phyloP scores from a whole-genome alignment of 2,797 vertebrate genomes.

The Cryptoprocta ferox region DNA sequence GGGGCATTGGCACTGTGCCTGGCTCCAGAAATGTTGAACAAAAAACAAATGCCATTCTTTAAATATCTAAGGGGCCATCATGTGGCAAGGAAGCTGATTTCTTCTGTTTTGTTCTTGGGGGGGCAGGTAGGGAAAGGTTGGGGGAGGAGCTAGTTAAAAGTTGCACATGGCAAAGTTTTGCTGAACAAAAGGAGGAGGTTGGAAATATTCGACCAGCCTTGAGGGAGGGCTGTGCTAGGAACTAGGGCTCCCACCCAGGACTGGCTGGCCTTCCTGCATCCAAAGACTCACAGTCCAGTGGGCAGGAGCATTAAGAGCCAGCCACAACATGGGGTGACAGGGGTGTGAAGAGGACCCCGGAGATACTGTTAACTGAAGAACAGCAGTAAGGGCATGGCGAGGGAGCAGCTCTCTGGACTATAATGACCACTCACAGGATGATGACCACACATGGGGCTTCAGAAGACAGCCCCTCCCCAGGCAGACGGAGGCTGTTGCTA shows the following conservation, averaged over 20 bases:
- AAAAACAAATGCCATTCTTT: constrained; percentile 50
- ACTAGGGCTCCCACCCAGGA: not conserved
- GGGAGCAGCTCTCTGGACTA: not conserved
- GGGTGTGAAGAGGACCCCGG: not conserved
- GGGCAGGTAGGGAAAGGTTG: not conserved
- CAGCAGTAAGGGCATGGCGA: not conserved
- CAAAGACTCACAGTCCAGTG: not conserved
- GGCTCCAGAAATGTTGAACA: constrained; percentile 12
- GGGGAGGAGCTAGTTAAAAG: not conserved
- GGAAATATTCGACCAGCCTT: not conserved
- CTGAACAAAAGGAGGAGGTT: not conserved
- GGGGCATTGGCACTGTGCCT: not conserved
- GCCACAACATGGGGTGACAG: not conserved
- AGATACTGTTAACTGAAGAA: not conserved
- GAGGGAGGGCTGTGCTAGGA: not conserved
- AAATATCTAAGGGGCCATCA: constrained; percentile 33
- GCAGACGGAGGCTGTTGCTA: fast-evolving
- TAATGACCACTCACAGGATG: not conserved
- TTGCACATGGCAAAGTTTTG: constrained; percentile 1
- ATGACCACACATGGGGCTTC: not conserved
- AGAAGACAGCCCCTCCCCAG: not conserved
- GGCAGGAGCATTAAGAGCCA: not conserved
- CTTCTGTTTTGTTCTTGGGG: not conserved
- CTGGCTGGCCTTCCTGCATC: not conserved
- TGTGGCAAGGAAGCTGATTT: not conserved